Percentiles rank a stretch among this genome's conserved stretches.
Conservation (phyloP, 1,140 invertebrate genomes). For the Mesaphorura yosii region DNA sequence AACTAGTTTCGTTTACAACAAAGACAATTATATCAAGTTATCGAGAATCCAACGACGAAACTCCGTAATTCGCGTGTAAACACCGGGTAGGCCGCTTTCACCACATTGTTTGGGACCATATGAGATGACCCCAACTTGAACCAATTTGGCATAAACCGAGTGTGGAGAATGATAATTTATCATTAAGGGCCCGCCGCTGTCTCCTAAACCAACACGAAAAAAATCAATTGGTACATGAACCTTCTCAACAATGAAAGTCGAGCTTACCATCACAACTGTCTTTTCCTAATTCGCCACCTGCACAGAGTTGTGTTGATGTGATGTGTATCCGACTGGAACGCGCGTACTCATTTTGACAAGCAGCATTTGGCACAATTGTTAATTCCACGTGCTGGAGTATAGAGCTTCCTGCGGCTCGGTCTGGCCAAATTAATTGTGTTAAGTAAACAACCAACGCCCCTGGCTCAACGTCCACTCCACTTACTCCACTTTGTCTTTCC, state of each 20-base stretch:
- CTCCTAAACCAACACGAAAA: slow-evolving; percentile 11
- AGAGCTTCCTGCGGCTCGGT: slow-evolving; percentile 3
- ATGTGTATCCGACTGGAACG: slow-evolving; percentile 4
- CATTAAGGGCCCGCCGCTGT: neutral
- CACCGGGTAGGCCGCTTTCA: slow-evolving; percentile 25
- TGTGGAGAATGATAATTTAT: neutral
- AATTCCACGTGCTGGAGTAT: slow-evolving; percentile 6
- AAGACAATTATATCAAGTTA: slow-evolving; percentile 10
- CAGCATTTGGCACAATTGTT: slow-evolving; percentile 2
- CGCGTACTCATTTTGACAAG: slow-evolving; percentile 5
- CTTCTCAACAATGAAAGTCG: slow-evolving; percentile 4
- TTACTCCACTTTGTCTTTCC: neutral
- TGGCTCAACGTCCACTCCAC: too few relatives aligned
- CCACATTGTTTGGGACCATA: slow-evolving; percentile 28
- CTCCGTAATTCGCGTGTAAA: slow-evolving; percentile 27
- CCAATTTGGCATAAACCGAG: slow-evolving; percentile 1
- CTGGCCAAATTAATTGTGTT: neutral
- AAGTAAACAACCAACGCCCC: neutral
- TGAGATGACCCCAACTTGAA: slow-evolving; percentile 25
- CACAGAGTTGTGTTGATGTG: slow-evolving; percentile 7
- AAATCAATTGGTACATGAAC: neutral
- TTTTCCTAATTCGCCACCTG: slow-evolving; percentile 1
- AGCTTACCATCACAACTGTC: slow-evolving; percentile 6
- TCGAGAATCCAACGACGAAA: slow-evolving; percentile 29
- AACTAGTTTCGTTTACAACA: neutral